Conservation (phyloP, 1,140 invertebrate genomes). For the Diachasma alloeum region DNA sequence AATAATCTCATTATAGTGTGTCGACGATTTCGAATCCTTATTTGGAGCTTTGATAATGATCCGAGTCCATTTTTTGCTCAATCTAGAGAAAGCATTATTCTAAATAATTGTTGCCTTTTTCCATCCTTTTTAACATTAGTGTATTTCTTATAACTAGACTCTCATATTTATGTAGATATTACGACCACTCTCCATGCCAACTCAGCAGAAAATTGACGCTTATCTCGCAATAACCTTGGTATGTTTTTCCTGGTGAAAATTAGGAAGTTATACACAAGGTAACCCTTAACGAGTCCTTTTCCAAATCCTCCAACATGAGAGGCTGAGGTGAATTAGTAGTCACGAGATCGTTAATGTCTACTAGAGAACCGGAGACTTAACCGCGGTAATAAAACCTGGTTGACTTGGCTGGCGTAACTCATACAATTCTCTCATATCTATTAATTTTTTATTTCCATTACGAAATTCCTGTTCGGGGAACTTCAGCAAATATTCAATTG, state of each 20-base stretch:
- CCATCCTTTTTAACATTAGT: too few relatives aligned
- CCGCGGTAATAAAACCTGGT: not conserved
- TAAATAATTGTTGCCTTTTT: not conserved
- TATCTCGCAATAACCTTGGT: not conserved
- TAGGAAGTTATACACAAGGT: slow-evolving; percentile 38
- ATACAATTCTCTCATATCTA: too few relatives aligned
- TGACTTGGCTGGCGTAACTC: not conserved
- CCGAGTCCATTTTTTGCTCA: too few relatives aligned
- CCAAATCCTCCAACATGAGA: not conserved
- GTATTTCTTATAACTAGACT: too few relatives aligned
- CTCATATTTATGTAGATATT: not conserved
- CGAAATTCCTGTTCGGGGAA: too few relatives aligned
- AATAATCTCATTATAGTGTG: too few relatives aligned
- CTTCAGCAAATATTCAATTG: not conserved
- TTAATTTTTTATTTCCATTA: too few relatives aligned
- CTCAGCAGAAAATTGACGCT: not conserved
- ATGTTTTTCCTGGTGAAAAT: slow-evolving; percentile 17
- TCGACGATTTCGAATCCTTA: too few relatives aligned
- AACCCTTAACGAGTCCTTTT: slow-evolving; percentile 26
- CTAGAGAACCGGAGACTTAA: slow-evolving; percentile 17
- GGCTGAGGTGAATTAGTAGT: slow-evolving; percentile 32
- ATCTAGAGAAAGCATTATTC: slow-evolving; percentile 3
- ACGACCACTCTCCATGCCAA: not conserved
- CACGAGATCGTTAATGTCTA: slow-evolving; percentile 31
- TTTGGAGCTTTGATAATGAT: too few relatives aligned